Evolutionary conservation across 1,140 invertebrate genomes (phyloP).

Genomic region (Lepidurus packardi): DNA sequence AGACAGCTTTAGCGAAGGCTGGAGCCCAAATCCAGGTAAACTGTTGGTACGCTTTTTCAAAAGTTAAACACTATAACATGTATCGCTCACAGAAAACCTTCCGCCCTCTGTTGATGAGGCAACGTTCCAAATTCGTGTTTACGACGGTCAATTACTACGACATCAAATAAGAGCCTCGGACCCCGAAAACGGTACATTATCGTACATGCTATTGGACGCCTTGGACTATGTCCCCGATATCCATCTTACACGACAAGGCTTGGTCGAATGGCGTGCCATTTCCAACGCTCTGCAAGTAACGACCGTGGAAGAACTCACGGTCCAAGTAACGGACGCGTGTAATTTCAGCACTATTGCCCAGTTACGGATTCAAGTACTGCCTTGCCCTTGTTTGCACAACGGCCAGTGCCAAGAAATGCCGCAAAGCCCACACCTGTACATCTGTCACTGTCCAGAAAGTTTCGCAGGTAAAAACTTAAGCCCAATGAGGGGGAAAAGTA

Average conservation of each 20-base stretch:
- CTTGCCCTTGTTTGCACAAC: slow-evolving; percentile 34
- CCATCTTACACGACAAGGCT: slow-evolving; percentile 25
- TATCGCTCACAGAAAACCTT: slow-evolving; percentile 24
- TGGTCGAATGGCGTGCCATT: slow-evolving; percentile 33
- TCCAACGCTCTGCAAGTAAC: slow-evolving; percentile 30
- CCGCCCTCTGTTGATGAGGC: not conserved
- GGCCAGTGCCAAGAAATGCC: slow-evolving; percentile 27
- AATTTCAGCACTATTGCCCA: slow-evolving; percentile 27
- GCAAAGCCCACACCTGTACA: not conserved
- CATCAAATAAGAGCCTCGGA: slow-evolving; percentile 30
- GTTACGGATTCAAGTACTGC: slow-evolving; percentile 32
- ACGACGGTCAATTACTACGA: slow-evolving; percentile 31
- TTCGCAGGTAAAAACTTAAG: not conserved
- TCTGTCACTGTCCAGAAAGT: slow-evolving; percentile 25
- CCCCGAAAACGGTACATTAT: slow-evolving; percentile 23
- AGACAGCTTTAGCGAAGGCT: slow-evolving; percentile 11
- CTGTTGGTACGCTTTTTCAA: not conserved
- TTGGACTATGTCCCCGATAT: slow-evolving; percentile 29
- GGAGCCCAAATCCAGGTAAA: slow-evolving; percentile 34
- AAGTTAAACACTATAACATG: not conserved
- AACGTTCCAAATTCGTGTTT: slow-evolving; percentile 26
- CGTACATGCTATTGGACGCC: slow-evolving; percentile 30
- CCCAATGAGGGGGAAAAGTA: too few relatives aligned
- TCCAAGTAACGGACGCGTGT: slow-evolving; percentile 31
- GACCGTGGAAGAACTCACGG: slow-evolving; percentile 27